A percentile compares a stretch with the other conserved stretches of the same genome.
phyloP scores from a whole-genome alignment of 2,797 vertebrate genomes.

The Chloroceryle amazona region DNA sequence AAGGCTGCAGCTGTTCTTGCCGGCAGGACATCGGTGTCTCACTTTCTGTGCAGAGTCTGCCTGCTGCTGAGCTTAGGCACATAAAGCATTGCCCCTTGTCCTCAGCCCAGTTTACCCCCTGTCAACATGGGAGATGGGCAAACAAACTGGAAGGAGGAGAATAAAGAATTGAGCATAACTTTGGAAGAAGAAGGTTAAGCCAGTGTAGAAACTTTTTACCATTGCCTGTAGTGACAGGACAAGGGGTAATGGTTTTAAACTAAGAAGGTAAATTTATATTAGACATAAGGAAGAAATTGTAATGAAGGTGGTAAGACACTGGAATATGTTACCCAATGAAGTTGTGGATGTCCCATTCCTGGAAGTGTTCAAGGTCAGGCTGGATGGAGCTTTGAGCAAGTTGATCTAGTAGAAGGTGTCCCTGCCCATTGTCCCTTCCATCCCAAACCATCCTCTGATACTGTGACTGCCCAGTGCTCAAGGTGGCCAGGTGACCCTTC shows the following conservation, averaged over 20 bases:
- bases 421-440: background rate
- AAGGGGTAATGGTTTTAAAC: background rate
- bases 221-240: background rate
- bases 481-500: rapidly evolving
- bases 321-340: background rate
- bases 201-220: background rate
- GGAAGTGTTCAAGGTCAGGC: background rate
- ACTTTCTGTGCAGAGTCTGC: rapidly evolving
- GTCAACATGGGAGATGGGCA: background rate
- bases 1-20: background rate
- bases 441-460: background rate
- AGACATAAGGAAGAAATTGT: background rate
- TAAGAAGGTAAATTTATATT: background rate
- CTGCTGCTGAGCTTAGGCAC: rapidly evolving
- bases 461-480: background rate
- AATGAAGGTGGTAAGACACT: background rate
- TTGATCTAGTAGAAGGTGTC: background rate
- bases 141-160: background rate
- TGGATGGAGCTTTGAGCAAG: background rate
- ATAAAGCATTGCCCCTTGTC: background rate
- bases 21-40: background rate
- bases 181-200: background rate
- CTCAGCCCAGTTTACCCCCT: rapidly evolving
- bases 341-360: background rate
- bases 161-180: background rate